Percentiles rank a stretch among this genome's conserved stretches.
Evolutionary conservation across 1,140 invertebrate species (phyloP).

Genomic region (Lepidurus couesii): DNA sequence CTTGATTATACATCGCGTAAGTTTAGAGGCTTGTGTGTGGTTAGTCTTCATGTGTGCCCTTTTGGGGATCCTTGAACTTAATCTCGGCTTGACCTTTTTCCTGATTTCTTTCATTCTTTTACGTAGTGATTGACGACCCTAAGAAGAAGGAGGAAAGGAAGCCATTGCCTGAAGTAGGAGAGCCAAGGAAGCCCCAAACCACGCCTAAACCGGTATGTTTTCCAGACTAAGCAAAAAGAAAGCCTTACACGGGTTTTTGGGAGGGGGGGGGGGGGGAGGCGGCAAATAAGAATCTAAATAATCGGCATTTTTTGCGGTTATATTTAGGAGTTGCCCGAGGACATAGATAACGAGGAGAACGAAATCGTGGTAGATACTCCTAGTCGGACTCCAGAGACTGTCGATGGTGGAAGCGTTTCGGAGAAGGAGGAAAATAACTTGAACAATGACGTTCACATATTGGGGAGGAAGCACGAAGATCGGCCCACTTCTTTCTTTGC

Average conservation of each 20-base stretch:
- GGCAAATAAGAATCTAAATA: not conserved
- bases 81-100: not conserved
- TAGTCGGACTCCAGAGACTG: not conserved
- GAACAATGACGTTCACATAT: constrained; percentile 36
- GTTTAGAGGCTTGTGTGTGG: not conserved
- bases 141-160: constrained; percentile 21
- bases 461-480: constrained; percentile 53
- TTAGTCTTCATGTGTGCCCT: not conserved
- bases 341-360: not conserved
- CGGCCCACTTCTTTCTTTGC: constrained; percentile 83
- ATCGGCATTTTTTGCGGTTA: not conserved
- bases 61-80: not conserved
- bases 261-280: not conserved
- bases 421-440: not conserved
- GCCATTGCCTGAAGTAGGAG: not conserved
- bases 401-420: not conserved
- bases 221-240: not conserved
- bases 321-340: not conserved
- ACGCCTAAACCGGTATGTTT: not conserved
- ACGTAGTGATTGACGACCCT: not conserved
- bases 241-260: not conserved
- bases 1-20: not conserved
- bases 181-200: not conserved
- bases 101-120: not conserved
- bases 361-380: not conserved